A percentile compares a stretch with the other conserved stretches of the same genome.
Evolutionary conservation across 2,113 vertebrate species (phyloP).

Genomic region (Rhabdomys dilectus): DNA sequence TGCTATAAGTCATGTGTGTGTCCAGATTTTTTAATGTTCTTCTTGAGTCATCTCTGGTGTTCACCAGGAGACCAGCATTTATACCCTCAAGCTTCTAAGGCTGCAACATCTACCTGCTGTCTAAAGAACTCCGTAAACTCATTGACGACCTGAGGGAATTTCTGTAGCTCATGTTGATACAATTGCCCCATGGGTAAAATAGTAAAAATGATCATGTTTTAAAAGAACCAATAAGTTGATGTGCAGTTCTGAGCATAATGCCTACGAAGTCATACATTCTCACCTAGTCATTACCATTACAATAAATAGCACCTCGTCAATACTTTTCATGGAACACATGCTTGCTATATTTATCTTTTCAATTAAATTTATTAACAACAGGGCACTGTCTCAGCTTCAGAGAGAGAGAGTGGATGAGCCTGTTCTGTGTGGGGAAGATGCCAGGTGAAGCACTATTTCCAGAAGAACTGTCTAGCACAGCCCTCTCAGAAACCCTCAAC

Average conservation of each 20-base stretch:
- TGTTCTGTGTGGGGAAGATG: neutral
- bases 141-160: neutral
- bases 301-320: neutral
- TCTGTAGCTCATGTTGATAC: neutral
- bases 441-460: neutral
- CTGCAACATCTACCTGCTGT: neutral
- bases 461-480: neutral
- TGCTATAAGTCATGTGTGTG: neutral
- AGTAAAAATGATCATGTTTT: neutral
- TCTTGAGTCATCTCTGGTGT: neutral
- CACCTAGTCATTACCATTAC: conserved; percentile 6
- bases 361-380: conserved; percentile 27
- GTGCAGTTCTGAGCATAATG: neutral
- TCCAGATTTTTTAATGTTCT: neutral
- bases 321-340: conserved; percentile 9
- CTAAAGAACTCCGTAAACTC: neutral
- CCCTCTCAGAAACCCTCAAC: neutral
- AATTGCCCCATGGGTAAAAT: neutral
- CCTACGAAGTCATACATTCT: neutral
- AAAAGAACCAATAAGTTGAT: neutral
- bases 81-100: neutral
- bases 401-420: neutral
- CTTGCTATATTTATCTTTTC: neutral
- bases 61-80: neutral
- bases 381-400: neutral